Base-by-base conservation (phyloP, 37 sponge, comb jelly and placozoan genomes). In the Diacarnus erythraeanus region DNA sequence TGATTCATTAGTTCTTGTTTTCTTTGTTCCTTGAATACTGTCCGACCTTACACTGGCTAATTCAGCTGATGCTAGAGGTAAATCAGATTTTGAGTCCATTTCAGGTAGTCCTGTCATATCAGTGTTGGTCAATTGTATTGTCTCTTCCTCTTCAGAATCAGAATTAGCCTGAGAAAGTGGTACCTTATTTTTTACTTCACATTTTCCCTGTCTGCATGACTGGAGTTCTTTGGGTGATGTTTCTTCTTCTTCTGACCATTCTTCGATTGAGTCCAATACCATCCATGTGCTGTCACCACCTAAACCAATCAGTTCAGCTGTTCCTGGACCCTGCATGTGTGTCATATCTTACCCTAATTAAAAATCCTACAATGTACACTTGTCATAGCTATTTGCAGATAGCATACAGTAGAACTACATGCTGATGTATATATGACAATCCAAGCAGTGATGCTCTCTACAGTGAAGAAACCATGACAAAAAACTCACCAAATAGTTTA, bases 211-310 rank as follows among this genome's bases (percentile, higher is more conserved):
- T 33, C 39, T 40, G 18, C 51, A 26, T 69, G 23, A 2, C 6
- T 68, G n/a, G n/a, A n/a, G n/a, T 20, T 17, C 59, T 80, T 31
- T 29, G 54, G 39, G 33, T 36, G 20, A n/a, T n/a, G n/a, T n/a
- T n/a, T n/a, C n/a, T n/a, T n/a, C n/a, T n/a, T n/a, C n/a, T n/a
- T n/a, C n/a, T n/a, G n/a, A n/a, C n/a, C 51, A 26, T 69, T 12
- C 8, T 6, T 71, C 20, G 57, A 57, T 12, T 18, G 56, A 10
- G 40, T 36, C 77, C 17, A 60, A 26, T 8, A 71, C 35, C 43
- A 37, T 64, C 89, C 89, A 88, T 63, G 74, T 82, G 57, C 56
- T 83, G 1, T 40, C 57, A 0, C 89, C 89, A 73, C 86, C 86
- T 71, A 82, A 18, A 31, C 84, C 84, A 40, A 69, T 77, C 66